Conservation (phyloP, 2,888 invertebrate genomes). For the Hemithea aestivaria region DNA sequence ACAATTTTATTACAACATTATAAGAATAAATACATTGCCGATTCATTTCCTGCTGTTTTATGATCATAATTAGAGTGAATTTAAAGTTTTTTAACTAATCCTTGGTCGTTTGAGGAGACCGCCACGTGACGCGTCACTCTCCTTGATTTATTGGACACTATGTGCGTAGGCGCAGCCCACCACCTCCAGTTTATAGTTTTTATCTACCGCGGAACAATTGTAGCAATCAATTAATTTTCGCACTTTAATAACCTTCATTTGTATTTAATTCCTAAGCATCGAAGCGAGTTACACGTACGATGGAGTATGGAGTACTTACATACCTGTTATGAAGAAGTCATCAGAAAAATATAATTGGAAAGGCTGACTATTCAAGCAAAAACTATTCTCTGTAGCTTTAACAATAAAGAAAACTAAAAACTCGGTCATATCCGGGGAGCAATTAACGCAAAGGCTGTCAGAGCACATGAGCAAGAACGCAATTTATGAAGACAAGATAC, state of each 20-base stretch:
- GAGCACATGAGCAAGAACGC: slow-evolving; percentile 30
- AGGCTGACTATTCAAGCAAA: no score
- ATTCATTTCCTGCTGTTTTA: slow-evolving; percentile 13
- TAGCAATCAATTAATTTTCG: slow-evolving; percentile 20
- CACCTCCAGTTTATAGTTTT: slow-evolving; percentile 25
- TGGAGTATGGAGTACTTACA: no score
- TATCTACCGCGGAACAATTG: slow-evolving; percentile 26
- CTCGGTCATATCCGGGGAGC: slow-evolving; percentile 27
- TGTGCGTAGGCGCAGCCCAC: slow-evolving; percentile 57
- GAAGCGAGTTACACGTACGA: no score
- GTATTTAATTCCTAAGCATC: no score
- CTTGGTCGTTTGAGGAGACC: slow-evolving; percentile 33
- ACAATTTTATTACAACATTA: slow-evolving; percentile 1
- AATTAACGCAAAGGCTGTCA: slow-evolving; percentile 19
- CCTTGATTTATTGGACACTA: slow-evolving; percentile 44
- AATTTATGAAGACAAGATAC: slow-evolving; percentile 32
- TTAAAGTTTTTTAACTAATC: background rate
- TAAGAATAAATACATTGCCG: slow-evolving; percentile 1
- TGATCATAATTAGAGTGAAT: background rate
- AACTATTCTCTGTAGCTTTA: no score
- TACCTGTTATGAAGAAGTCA: no score
- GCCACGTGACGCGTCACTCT: slow-evolving; percentile 21
- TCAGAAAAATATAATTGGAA: no score
- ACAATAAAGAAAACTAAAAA: slow-evolving; percentile 19
- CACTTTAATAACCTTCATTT: slow-evolving; percentile 14